Base-by-base conservation (phyloP, 2,888 invertebrate species). In the Acanthosoma haemorrhoidale region DNA sequence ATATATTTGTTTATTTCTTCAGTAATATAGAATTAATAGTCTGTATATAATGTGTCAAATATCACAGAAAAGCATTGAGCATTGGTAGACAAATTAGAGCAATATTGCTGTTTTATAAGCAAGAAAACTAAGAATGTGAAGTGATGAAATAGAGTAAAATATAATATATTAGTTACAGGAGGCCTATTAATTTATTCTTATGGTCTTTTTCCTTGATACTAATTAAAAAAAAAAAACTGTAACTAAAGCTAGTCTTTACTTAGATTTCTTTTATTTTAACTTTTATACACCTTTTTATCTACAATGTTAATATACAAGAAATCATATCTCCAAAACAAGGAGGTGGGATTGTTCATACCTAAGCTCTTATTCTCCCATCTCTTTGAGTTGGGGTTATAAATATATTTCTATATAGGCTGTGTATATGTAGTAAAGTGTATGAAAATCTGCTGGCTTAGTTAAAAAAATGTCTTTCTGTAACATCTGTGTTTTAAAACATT, bases 41-140 rank as follows among this genome's bases (percentile, higher is more conserved):
- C 29, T 69, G 38, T 69, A 58, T 59, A 69, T 51, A 69, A 57
- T 61, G 38, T 68, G 43, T 68, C 58, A 59, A 59, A 68, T 59
- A 59, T 25, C 68, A 68, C 41, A 61, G 38, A 61, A 61, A 39
- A 67, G 60, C 68, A 64, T 69, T n/a, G n/a, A n/a, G n/a, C n/a
- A n/a, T n/a, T 69, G 64, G 67, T 69, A 71, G 51, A 38, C 67
- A 34, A 39, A 69, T 71, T 71, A 72, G 72, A 69, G 70, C 72
- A 66, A 64, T 29, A 72, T 51, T 51, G 51, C 51, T 25, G 51
- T 51, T 51, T 51, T 51, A 51, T 51, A 51, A 51, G 51, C 25
- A 51, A 51, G 51, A 51, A 43, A 51, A 51, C 51, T 51, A 25
- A 51, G 13, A 51, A 51, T 51, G 25, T 51, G 18, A 51, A 51